These are phyloP conservation scores for Nephrotoma flavescens DNA, from an alignment of 2,888 invertebrate genomes.

Conservation along the genomic window DNA sequence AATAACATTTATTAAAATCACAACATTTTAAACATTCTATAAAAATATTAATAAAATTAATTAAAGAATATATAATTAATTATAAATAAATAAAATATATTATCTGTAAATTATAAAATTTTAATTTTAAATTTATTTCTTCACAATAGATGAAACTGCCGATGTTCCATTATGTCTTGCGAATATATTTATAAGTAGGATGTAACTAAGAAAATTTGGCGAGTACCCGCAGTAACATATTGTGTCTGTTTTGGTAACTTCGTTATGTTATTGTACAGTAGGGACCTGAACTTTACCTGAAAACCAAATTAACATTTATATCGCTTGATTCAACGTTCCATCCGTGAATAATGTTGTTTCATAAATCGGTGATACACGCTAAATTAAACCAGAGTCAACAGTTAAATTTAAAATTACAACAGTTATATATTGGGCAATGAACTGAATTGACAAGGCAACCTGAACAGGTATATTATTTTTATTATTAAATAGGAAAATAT, in stretches of 20 bases:
- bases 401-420: not conserved
- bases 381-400: not conserved
- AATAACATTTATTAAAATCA: conserved; percentile 4
- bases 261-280: not conserved
- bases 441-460: not conserved
- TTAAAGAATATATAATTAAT: not conserved
- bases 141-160: not conserved
- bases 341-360: not conserved
- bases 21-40: conserved; percentile 3
- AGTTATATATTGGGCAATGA: not conserved
- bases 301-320: not conserved
- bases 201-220: not conserved
- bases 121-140: not conserved
- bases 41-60: conserved; percentile 2
- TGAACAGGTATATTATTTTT: not conserved
- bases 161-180: not conserved
- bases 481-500: not conserved
- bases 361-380: not conserved
- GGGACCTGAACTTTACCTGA: not conserved
- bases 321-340: not conserved
- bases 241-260: not conserved
- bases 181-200: not conserved
- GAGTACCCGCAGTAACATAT: not conserved
- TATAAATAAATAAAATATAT: not conserved
- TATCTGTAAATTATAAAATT: not conserved